phyloP scores from a whole-genome alignment of 2,797 vertebrate genomes.

The Cossypha heuglini region DNA sequence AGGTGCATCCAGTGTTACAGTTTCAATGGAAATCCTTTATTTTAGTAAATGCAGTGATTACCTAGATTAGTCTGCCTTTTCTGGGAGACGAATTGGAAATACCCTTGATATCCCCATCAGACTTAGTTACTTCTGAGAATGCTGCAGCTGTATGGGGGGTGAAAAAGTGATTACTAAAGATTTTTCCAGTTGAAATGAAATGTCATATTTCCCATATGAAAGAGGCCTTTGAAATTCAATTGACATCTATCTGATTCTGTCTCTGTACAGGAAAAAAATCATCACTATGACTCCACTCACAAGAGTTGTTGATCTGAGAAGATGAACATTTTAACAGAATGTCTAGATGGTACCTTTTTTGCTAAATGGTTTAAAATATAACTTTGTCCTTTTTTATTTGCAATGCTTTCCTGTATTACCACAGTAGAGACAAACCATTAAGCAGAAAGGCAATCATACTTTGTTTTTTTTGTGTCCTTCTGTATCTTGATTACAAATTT shows the following conservation, averaged over 20 bases:
- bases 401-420: background rate
- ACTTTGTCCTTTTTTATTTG: background rate
- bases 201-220: background rate
- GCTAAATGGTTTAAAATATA: background rate
- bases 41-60: background rate
- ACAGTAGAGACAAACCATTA: background rate
- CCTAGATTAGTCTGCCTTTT: background rate
- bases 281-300: background rate
- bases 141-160: background rate
- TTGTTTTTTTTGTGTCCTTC: background rate
- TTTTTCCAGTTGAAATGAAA: background rate
- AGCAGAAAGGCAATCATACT: background rate
- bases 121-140: background rate
- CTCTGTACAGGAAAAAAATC: background rate
- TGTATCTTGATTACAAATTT: background rate
- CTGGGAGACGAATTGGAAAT: background rate
- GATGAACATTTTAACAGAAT: background rate
- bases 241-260: background rate
- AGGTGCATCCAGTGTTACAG: accelerated
- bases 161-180: background rate
- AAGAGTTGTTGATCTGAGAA: background rate
- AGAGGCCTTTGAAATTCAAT: background rate
- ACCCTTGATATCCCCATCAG: too few relatives aligned
- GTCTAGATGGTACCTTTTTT: background rate
- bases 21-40: background rate